Evolutionary conservation across 2,888 invertebrate genomes (phyloP).

Genomic region (Epinotia ramella): DNA sequence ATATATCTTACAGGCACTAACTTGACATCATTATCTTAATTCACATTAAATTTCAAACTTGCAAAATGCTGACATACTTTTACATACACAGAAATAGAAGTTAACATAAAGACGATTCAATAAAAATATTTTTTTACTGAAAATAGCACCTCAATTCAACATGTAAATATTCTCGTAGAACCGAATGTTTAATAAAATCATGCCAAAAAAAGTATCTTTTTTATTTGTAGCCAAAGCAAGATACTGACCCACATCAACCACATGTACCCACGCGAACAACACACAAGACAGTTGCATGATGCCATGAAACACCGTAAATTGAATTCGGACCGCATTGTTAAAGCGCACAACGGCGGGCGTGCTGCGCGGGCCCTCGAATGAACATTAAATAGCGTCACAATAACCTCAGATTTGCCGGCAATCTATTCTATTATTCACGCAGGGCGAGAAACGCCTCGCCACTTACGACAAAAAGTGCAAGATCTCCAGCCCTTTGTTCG

Average conservation of each 20-base stretch:
- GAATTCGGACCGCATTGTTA: slow-evolving; percentile 72
- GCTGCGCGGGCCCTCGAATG: slow-evolving; percentile 66
- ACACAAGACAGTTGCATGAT: slow-evolving; percentile 75
- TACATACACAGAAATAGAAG: too few relatives aligned
- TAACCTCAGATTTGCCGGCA: slow-evolving; percentile 82
- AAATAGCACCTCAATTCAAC: neutral
- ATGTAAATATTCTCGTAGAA: slow-evolving; percentile 5
- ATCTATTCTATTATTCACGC: slow-evolving; percentile 80
- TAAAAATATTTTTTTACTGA: neutral
- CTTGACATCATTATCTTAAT: too few relatives aligned
- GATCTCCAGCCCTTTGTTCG: slow-evolving; percentile 79
- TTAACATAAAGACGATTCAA: neutral
- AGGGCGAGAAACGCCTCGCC: slow-evolving; percentile 79
- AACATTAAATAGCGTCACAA: slow-evolving; percentile 80
- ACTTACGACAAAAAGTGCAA: slow-evolving; percentile 82
- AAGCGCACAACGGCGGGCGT: slow-evolving; percentile 64
- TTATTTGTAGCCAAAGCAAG: slow-evolving; percentile 64
- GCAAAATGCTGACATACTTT: too few relatives aligned
- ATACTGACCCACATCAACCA: slow-evolving; percentile 74
- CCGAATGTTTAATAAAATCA: slow-evolving; percentile 12
- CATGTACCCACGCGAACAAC: slow-evolving; percentile 69
- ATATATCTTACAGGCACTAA: too few relatives aligned
- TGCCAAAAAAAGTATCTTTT: slow-evolving; percentile 8
- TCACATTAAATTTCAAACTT: too few relatives aligned
- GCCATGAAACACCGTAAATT: slow-evolving; percentile 75